Evolutionary conservation across 2,888 invertebrate species (phyloP).

Genomic region (Oxystoma pomonae): DNA sequence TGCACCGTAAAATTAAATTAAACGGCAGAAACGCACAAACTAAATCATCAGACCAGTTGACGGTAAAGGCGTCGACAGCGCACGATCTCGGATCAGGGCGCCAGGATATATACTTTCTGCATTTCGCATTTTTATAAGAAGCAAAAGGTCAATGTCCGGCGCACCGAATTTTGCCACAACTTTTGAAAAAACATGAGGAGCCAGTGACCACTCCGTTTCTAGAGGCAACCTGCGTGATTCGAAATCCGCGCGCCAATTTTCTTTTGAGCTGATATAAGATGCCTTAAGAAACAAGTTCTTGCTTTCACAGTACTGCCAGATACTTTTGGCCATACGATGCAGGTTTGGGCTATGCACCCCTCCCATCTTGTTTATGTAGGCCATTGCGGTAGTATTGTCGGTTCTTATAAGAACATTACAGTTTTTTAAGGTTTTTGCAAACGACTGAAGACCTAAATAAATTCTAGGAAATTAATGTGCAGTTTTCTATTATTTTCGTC

Average conservation of each 20-base stretch:
- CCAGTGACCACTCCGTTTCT: slow-evolving; percentile 10
- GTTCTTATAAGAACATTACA: background rate
- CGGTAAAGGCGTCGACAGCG: slow-evolving; percentile 21
- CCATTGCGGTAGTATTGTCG: background rate
- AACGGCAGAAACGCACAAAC: slow-evolving; percentile 25
- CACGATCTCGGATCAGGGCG: slow-evolving; percentile 15
- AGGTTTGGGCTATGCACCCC: background rate
- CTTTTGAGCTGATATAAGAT: slow-evolving; percentile 7
- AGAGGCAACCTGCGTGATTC: slow-evolving; percentile 3
- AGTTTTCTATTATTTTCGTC: background rate
- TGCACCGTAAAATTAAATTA: slow-evolving; percentile 12
- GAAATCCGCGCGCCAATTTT: slow-evolving; percentile 1
- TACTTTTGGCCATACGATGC: background rate
- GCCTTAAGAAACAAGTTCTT: slow-evolving; percentile 6
- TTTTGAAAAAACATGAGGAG: slow-evolving; percentile 5
- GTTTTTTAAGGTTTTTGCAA: slow-evolving; percentile 2
- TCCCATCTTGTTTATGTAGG: background rate
- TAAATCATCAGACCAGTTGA: slow-evolving; percentile 12
- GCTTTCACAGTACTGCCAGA: slow-evolving; percentile 6
- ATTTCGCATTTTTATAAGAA: slow-evolving; percentile 7
- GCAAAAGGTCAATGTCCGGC: slow-evolving; percentile 7
- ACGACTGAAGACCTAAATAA: background rate
- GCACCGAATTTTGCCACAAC: background rate
- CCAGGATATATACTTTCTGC: slow-evolving; percentile 8
- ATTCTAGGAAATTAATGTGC: background rate